phyloP scores from a whole-genome alignment of 2,888 invertebrate genomes.

The Scaptomyza reducta region DNA sequence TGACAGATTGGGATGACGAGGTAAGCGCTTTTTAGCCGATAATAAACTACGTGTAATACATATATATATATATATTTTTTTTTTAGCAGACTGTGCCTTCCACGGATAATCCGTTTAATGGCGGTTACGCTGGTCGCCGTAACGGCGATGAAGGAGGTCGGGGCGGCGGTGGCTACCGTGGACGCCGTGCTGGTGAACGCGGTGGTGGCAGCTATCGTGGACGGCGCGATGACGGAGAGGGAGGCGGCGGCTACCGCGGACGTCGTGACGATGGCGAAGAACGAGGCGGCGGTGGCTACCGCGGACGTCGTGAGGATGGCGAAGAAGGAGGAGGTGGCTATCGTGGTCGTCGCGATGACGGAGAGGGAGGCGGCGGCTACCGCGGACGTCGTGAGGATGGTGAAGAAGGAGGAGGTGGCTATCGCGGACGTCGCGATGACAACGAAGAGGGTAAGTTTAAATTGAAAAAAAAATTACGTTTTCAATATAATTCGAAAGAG shows the following conservation, averaged over 20 bases:
- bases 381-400: conserved; percentile 52
- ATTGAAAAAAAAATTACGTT: neutral
- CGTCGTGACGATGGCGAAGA: too few relatives aligned
- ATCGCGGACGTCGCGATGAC: conserved; percentile 60
- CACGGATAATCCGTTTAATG: neutral
- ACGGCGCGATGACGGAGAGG: neutral
- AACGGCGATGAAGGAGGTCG: too few relatives aligned
- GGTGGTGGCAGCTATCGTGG: neutral
- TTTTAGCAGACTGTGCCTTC: neutral
- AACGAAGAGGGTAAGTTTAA: conserved; percentile 17
- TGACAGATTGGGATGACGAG: conserved; percentile 76
- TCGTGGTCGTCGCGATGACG: too few relatives aligned
- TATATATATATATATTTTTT: neutral
- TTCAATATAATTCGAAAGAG: neutral
- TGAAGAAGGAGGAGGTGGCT: neutral
- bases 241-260: neutral
- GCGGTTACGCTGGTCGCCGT: neutral
- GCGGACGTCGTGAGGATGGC: conserved; percentile 57
- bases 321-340: neutral
- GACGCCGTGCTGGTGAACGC: neutral
- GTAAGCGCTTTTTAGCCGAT: conserved; percentile 14
- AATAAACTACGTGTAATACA: neutral
- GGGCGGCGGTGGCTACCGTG: too few relatives aligned
- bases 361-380: conserved; percentile 23
- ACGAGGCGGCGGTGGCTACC: conserved; percentile 26